phyloP scores from a whole-genome alignment of 2,113 vertebrate species.

The Nasalis larvatus region DNA sequence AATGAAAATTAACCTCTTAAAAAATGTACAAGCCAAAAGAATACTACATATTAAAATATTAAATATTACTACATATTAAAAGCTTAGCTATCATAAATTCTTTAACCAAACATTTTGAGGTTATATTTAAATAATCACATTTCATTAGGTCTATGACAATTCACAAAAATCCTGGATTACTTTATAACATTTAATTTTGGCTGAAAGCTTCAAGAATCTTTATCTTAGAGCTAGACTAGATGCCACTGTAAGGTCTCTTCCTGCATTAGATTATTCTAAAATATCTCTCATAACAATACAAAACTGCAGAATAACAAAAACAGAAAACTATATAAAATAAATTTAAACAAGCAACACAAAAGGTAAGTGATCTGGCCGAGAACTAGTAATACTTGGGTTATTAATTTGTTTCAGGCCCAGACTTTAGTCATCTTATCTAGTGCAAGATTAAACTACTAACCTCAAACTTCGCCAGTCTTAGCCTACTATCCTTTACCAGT shows the following conservation, averaged over 20 bases:
- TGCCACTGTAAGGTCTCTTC: neutral
- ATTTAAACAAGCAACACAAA: neutral
- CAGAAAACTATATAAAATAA: neutral
- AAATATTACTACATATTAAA: neutral
- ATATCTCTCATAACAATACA: neutral
- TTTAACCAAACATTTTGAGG: slow-evolving; percentile 45
- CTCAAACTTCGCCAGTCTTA: neutral
- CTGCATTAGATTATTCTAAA: neutral
- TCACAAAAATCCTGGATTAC: neutral
- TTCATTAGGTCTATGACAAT: neutral
- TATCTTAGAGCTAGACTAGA: neutral
- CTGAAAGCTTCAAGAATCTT: slow-evolving; percentile 14
- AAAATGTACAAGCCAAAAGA: neutral
- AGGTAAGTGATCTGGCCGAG: neutral
- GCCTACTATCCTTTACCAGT: neutral
- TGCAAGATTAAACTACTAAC: neutral
- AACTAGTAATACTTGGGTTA: neutral
- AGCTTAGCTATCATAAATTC: neutral
- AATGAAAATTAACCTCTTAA: neutral
- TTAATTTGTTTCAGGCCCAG: neutral
- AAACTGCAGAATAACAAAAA: slow-evolving; percentile 24
- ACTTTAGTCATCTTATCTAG: slow-evolving; percentile 4
- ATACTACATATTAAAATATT: neutral
- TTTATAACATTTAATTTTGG: slow-evolving; percentile 24
- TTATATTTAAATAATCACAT: slow-evolving; percentile 20